A percentile compares a stretch with the other conserved stretches of the same genome.
These are phyloP conservation scores for Glossophaga mutica DNA, from an alignment of 2,797 vertebrate species.

Conservation along the genomic window DNA sequence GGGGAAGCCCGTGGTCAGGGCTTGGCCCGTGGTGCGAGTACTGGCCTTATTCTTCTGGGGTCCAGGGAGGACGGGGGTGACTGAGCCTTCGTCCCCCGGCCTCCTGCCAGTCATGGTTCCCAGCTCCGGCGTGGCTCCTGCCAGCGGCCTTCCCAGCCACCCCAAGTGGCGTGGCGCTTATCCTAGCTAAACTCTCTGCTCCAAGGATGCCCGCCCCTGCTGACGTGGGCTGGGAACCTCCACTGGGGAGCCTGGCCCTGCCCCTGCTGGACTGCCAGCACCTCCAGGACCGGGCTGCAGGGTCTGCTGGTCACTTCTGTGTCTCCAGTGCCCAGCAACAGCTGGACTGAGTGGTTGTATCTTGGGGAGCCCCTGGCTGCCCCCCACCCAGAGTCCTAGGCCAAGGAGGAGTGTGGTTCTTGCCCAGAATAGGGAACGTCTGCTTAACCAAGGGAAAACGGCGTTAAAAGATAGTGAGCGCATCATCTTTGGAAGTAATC, in stretches of 20 bases:
- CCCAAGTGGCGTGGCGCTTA: not conserved
- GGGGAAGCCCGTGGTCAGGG: not conserved
- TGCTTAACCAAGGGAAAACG: not conserved
- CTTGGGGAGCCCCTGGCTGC: not conserved
- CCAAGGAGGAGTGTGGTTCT: not conserved
- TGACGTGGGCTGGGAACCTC: not conserved
- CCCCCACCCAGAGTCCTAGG: not conserved
- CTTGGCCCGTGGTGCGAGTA: fast-evolving
- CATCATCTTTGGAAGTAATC: not conserved
- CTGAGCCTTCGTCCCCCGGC: not conserved
- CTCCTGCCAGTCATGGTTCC: not conserved
- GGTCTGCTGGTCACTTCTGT: not conserved
- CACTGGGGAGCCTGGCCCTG: not conserved
- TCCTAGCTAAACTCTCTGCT: not conserved
- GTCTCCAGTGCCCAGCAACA: not conserved
- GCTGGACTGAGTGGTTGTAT: not conserved
- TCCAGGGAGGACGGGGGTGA: not conserved
- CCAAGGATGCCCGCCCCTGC: not conserved
- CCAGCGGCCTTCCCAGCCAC: not conserved
- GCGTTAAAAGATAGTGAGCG: fast-evolving
- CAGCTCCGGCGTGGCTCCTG: not conserved
- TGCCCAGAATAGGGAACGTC: not conserved
- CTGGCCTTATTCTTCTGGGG: not conserved
- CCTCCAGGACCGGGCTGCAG: not conserved
- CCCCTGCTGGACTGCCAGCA: not conserved